Evolutionary conservation across 1,140 invertebrate species (phyloP).

Genomic region (Drosophila prosaltans): DNA sequence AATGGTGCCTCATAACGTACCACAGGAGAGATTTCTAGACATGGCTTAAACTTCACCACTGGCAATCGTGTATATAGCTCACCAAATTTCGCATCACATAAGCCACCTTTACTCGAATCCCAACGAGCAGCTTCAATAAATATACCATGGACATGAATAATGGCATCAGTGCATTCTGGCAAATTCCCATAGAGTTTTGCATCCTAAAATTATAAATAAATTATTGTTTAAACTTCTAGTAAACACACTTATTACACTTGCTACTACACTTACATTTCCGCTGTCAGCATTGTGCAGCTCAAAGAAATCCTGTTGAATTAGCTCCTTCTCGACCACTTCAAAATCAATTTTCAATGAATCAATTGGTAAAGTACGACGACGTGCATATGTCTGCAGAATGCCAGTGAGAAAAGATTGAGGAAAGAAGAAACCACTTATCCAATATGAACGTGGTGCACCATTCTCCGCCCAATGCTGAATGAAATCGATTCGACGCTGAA

Average conservation of each 20-base stretch:
- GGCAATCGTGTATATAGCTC: constrained; percentile 91
- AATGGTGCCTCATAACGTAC: constrained; percentile 89
- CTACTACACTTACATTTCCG: constrained; percentile 41
- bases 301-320: constrained; percentile 88
- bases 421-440: constrained; percentile 96
- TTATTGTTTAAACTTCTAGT: not conserved
- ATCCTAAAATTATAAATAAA: constrained; percentile 42
- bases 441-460: constrained; percentile 90
- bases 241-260: no score
- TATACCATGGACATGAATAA: constrained; percentile 92
- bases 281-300: constrained; percentile 82
- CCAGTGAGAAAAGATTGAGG: constrained; percentile 96
- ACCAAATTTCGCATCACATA: constrained; percentile 89
- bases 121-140: constrained; percentile 94
- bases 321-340: constrained; percentile 84
- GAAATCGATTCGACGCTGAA: constrained; percentile 90
- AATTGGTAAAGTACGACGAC: constrained; percentile 92
- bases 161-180: constrained; percentile 86
- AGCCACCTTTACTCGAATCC: constrained; percentile 86
- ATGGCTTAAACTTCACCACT: constrained; percentile 89
- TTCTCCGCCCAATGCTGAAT: constrained; percentile 89
- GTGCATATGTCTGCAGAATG: constrained; percentile 92
- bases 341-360: constrained; percentile 94
- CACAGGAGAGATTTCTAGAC: constrained; percentile 43
- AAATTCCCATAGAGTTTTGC: constrained; percentile 85